These are phyloP conservation scores for Dromococcyx pavoninus DNA, from an alignment of 2,797 vertebrate species.

Conservation along the genomic window DNA sequence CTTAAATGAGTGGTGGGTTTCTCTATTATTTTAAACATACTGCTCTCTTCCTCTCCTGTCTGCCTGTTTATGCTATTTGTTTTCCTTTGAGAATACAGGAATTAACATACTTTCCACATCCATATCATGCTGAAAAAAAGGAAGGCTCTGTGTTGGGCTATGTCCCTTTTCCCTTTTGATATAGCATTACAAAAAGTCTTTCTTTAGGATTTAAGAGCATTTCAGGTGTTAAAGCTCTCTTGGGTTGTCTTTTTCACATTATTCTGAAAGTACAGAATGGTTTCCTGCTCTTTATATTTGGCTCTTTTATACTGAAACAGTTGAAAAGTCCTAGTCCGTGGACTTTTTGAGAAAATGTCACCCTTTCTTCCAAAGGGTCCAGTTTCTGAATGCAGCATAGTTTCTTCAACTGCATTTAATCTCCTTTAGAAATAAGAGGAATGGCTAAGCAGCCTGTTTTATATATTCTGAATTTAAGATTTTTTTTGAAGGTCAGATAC, in stretches of 20 bases:
- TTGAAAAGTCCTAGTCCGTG: slow-evolving; percentile 69
- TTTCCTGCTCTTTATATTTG: slow-evolving; percentile 70
- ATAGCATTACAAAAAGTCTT: slow-evolving; percentile 65
- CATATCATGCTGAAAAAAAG: slow-evolving; percentile 47
- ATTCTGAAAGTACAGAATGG: slow-evolving; percentile 66
- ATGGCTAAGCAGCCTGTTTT: slow-evolving; percentile 58
- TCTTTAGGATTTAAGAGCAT: slow-evolving; percentile 66
- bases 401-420: slow-evolving; percentile 65
- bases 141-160: slow-evolving; percentile 52
- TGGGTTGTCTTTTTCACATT: slow-evolving; percentile 67
- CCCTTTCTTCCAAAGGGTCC: slow-evolving; percentile 63
- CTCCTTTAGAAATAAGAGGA: slow-evolving; percentile 67
- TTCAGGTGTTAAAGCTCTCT: slow-evolving; percentile 66
- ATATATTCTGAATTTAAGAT: slow-evolving; percentile 54
- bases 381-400: slow-evolving; percentile 55
- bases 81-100: slow-evolving; percentile 54
- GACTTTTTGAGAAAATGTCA: slow-evolving; percentile 66
- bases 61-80: slow-evolving; percentile 52
- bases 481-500: slow-evolving; percentile 61
- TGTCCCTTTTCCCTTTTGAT: slow-evolving; percentile 62
- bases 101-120: slow-evolving; percentile 67
- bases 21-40: slow-evolving; percentile 46
- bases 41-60: slow-evolving; percentile 16
- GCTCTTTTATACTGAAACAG: slow-evolving; percentile 68
- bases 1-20: slow-evolving; percentile 59